Evolutionary conservation across 2,888 invertebrate genomes (phyloP).

Genomic region (Acronicta alni): DNA sequence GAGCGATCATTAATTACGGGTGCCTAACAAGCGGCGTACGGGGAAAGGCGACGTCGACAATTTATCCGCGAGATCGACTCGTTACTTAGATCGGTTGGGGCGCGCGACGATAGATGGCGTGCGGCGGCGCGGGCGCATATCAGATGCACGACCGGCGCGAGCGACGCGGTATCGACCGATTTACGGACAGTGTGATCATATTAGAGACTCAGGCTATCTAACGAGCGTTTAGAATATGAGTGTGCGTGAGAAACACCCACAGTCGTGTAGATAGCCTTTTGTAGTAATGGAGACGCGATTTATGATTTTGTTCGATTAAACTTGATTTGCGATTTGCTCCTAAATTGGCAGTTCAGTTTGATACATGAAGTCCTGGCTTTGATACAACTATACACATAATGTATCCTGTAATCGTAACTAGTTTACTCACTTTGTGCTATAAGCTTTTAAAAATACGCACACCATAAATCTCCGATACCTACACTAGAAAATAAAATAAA

Average conservation of each 20-base stretch:
- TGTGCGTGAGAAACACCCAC: constrained; percentile 52
- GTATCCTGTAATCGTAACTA: not conserved
- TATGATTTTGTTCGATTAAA: constrained; percentile 46
- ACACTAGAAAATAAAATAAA: constrained; percentile 53
- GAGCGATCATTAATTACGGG: constrained; percentile 82
- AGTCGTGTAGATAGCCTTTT: constrained; percentile 48
- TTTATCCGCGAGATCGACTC: constrained; percentile 82
- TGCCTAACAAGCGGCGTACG: constrained; percentile 79
- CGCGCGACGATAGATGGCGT: constrained; percentile 83
- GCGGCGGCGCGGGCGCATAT: constrained; percentile 70
- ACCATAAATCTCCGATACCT: constrained; percentile 29
- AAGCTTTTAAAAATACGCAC: constrained; percentile 27
- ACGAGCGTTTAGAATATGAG: constrained; percentile 57
- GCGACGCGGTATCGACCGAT: constrained; percentile 65
- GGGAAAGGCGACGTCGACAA: constrained; percentile 77
- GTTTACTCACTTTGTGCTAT: not conserved
- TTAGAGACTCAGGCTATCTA: constrained; percentile 61
- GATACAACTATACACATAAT: not conserved
- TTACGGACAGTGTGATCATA: constrained; percentile 63
- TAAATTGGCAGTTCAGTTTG: constrained; percentile 45
- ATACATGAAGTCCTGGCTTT: constrained; percentile 34
- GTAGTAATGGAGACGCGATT: constrained; percentile 42
- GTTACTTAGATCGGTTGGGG: constrained; percentile 82
- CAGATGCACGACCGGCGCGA: constrained; percentile 79
- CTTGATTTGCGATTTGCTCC: constrained; percentile 44